Evolutionary conservation across 2,888 invertebrate species (phyloP).

Genomic region (Xanthorhoe spadicearia): DNA sequence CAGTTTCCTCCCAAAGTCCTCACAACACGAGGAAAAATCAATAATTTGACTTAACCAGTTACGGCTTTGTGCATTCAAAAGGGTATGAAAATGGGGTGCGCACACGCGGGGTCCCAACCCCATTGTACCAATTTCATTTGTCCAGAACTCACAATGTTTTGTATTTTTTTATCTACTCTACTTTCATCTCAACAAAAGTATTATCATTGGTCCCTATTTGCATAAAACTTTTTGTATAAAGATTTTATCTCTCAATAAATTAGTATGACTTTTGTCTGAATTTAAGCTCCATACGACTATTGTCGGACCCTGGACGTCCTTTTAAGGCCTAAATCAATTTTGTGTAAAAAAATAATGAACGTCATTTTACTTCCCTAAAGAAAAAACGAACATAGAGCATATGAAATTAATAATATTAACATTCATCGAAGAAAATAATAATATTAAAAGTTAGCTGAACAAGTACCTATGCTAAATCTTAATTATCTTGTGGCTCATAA

Average conservation of each 20-base stretch:
- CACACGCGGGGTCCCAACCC: conserved; percentile 33
- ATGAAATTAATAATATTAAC: too few species aligned
- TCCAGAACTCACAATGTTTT: conserved; percentile 24
- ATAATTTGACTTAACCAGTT: conserved; percentile 41
- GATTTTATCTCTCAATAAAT: conserved; percentile 12
- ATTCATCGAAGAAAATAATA: too few species aligned
- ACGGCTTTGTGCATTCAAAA: conserved; percentile 25
- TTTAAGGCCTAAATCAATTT: too few species aligned
- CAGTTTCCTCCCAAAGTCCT: conserved; percentile 19
- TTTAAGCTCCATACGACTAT: not conserved
- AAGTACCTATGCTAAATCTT: too few species aligned
- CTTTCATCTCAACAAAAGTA: conserved; percentile 11
- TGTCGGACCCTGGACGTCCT: too few species aligned
- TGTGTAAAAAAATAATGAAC: too few species aligned
- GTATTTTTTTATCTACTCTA: conserved; percentile 25
- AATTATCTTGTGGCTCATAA: too few species aligned
- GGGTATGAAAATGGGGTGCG: conserved; percentile 44
- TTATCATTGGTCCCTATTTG: not conserved
- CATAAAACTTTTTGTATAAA: conserved; percentile 1
- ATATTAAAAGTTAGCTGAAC: too few species aligned
- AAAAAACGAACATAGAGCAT: too few species aligned
- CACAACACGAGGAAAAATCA: conserved; percentile 31
- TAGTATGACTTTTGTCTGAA: not conserved
- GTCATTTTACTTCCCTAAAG: too few species aligned
- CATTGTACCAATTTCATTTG: conserved; percentile 30